A percentile compares a stretch with the other conserved stretches of the same genome.
These are phyloP conservation scores for Parotocinclus haroldoi DNA, from an alignment of 2,797 vertebrate species.

Conservation along the genomic window DNA sequence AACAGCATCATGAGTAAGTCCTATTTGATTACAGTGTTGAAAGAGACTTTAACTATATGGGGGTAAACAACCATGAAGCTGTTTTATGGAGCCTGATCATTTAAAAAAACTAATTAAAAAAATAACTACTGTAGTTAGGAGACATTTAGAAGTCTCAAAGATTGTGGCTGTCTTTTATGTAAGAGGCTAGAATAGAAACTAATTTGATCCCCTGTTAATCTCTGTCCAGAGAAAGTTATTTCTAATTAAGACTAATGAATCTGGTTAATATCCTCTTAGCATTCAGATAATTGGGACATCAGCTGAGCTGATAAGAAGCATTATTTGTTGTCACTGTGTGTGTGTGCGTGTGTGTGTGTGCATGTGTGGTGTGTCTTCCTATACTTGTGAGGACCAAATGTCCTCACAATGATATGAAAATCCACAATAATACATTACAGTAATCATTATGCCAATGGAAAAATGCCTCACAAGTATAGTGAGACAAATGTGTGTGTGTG, in stretches of 20 bases:
- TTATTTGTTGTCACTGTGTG: conserved; percentile 59
- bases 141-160: conserved; percentile 19
- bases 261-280: conserved; percentile 68
- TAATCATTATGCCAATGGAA: too few relatives aligned
- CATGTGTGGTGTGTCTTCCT: background rate
- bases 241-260: conserved; percentile 72
- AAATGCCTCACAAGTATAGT: too few relatives aligned
- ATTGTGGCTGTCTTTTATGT: conserved; percentile 21
- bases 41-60: too few relatives aligned
- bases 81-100: background rate
- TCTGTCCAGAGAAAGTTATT: conserved; percentile 61
- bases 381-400: too few relatives aligned
- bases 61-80: background rate
- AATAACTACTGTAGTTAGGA: background rate
- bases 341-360: conserved; percentile 9
- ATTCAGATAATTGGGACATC: conserved; percentile 68
- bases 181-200: conserved; percentile 33
- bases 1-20: too few relatives aligned
- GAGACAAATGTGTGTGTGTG: background rate
- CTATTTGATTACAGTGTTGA: too few relatives aligned
- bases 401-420: too few relatives aligned
- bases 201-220: conserved; percentile 59
- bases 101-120: background rate
- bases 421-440: too few relatives aligned
- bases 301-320: conserved; percentile 50